phyloP scores from a whole-genome alignment of 1,140 invertebrate genomes.

The Teleogryllus occipitalis region DNA sequence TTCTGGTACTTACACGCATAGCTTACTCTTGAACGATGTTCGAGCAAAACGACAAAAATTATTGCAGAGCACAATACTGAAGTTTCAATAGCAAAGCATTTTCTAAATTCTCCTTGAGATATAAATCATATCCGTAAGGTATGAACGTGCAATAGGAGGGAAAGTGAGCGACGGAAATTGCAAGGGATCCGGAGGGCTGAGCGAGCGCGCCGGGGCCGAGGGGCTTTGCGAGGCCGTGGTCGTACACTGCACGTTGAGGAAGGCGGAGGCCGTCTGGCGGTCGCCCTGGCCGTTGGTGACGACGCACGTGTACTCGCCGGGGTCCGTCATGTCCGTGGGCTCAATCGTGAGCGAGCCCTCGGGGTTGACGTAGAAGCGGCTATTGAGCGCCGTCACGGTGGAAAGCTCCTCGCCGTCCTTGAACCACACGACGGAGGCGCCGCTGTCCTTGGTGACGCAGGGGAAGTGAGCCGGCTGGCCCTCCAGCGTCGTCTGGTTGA shows the following conservation, averaged over 20 bases:
- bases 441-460: constrained; percentile 63
- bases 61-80: too few relatives aligned
- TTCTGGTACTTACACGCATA: too few relatives aligned
- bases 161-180: too few relatives aligned
- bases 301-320: constrained; percentile 82
- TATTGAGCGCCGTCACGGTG: constrained; percentile 52
- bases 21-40: too few relatives aligned
- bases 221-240: too few relatives aligned
- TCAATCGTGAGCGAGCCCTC: constrained; percentile 71
- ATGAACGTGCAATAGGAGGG: too few relatives aligned
- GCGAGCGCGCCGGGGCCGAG: too few relatives aligned
- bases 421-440: constrained; percentile 58
- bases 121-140: too few relatives aligned
- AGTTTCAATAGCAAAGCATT: too few relatives aligned
- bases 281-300: constrained; percentile 72
- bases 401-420: constrained; percentile 54
- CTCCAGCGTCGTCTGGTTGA: constrained; percentile 81
- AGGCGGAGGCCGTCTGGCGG: constrained; percentile 75
- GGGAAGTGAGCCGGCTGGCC: constrained; percentile 72
- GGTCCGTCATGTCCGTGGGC: constrained; percentile 67
- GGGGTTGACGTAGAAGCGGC: constrained; percentile 47
- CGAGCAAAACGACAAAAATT: too few relatives aligned
- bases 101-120: too few relatives aligned
- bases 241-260: constrained; percentile 91
- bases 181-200: too few relatives aligned